These are phyloP conservation scores for Mormyrops boulengeri DNA, from an alignment of 2,797 vertebrate genomes.

Conservation along the genomic window DNA sequence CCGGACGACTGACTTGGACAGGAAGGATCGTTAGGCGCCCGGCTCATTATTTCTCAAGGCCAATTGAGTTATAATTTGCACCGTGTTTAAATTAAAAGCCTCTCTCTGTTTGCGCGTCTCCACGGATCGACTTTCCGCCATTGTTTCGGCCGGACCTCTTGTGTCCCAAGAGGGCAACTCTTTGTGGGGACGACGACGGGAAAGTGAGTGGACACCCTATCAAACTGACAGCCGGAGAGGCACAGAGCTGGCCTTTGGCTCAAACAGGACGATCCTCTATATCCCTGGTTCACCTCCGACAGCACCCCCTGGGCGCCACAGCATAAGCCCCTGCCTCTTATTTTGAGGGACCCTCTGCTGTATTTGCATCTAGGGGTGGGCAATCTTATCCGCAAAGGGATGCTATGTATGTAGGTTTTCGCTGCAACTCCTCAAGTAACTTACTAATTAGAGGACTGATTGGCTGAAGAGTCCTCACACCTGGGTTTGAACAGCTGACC, in stretches of 20 bases:
- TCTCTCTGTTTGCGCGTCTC: constrained; percentile 42
- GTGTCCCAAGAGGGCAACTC: neutral
- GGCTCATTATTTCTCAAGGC: constrained; percentile 42
- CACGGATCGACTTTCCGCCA: constrained; percentile 42
- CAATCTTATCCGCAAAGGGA: neutral
- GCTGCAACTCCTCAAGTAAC: neutral
- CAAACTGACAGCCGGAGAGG: neutral
- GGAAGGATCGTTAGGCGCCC: neutral
- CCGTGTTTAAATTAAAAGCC: constrained; percentile 51
- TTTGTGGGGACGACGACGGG: neutral
- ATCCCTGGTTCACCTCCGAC: neutral
- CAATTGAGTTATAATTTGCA: constrained; percentile 49
- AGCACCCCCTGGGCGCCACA: neutral
- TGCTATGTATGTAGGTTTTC: neutral
- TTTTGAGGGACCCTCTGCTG: neutral
- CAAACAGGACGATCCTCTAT: neutral
- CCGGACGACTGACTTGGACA: constrained; percentile 3
- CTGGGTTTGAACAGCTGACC: neutral
- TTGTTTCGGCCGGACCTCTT: neutral
- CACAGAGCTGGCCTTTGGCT: neutral
- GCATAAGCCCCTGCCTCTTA: neutral
- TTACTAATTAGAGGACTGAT: neutral
- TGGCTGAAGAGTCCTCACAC: neutral
- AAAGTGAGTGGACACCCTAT: neutral
- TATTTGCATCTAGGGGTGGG: constrained; percentile 27